Evolutionary conservation across 2,113 vertebrate species (phyloP), one percentile per base, ranked within the genome.

Genomic region (Oenanthe melanoleuca): DNA sequence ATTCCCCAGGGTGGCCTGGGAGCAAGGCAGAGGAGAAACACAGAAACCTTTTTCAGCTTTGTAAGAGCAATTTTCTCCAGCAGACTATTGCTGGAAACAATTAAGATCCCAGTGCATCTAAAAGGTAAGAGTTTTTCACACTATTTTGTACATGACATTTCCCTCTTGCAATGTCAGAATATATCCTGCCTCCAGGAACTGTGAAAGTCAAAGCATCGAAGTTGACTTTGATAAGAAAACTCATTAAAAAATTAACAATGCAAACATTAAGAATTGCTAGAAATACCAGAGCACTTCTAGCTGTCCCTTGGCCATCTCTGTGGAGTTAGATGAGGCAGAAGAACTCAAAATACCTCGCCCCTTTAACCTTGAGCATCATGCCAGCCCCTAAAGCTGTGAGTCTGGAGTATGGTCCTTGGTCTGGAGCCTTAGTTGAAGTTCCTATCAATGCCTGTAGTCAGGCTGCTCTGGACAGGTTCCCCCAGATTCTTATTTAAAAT

Each of bases 401-500:
- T 21, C 29, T 52, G 14, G 31, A 55, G 23, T 1, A 5, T 1
- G 1, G 42, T 17, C 21, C 74, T 37, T 37, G 47, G 5, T 80
- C 63, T 45, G 2, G 2, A 78, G 50, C 20, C 17, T 52, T 9
- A 7, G 37, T 1, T 1, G 0, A 61, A 80, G 31, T 63, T 42
- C 16, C 16, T 31, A 24, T 11, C 2, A 2, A 67, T 86, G 37
- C 26, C 57, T 21, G 9, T 2, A 44, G 45, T 21, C 34, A 59
- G 65, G 38, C 31, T 80, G 82, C 42, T 40, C 55, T 50, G 65
- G 50, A 71, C 22, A 26, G 47, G 11, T 11, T 71, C 17, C 26
- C 8, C 8, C 2, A 65, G n/a, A 52, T 42, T 67, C 86, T 59
- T 66, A 12, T 34, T 34, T 45, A 70, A 66, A 78, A 55, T 73